Evolutionary conservation across 2,113 vertebrate species (phyloP).

Genomic region (Empidonax alnorum): DNA sequence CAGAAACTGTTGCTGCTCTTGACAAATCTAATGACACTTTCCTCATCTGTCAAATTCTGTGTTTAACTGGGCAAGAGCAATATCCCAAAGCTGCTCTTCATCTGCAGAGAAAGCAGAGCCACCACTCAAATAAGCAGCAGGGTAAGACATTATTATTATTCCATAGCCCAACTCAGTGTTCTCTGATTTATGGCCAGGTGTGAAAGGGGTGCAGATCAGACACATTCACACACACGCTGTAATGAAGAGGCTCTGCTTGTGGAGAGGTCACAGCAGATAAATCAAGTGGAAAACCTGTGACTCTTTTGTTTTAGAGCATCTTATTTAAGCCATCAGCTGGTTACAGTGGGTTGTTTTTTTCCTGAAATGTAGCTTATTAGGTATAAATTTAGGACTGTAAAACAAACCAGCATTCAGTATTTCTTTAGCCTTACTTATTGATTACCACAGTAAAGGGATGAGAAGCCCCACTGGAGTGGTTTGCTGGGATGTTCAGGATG

Average conservation of each 20-base stretch:
- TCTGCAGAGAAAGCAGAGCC: background rate
- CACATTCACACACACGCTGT: rapidly evolving
- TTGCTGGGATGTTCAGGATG: background rate
- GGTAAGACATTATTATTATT: background rate
- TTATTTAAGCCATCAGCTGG: background rate
- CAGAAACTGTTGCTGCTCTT: background rate
- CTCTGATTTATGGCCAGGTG: background rate
- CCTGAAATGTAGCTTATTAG: background rate
- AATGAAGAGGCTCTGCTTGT: background rate
- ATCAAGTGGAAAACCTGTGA: background rate
- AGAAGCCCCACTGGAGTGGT: background rate
- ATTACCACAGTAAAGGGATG: background rate
- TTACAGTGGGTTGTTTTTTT: background rate
- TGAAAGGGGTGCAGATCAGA: rapidly evolving
- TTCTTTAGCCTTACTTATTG: background rate
- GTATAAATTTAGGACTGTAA: background rate
- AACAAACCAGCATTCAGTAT: background rate
- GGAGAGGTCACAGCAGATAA: background rate
- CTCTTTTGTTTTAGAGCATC: background rate
- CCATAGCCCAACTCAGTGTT: background rate
- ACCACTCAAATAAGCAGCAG: background rate
- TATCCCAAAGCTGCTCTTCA: background rate
- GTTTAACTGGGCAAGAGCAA: background rate
- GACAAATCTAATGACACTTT: background rate
- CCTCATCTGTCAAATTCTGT: background rate